Conservation (phyloP, 2,797 vertebrate genomes). For the Phoxinus dragarum region DNA sequence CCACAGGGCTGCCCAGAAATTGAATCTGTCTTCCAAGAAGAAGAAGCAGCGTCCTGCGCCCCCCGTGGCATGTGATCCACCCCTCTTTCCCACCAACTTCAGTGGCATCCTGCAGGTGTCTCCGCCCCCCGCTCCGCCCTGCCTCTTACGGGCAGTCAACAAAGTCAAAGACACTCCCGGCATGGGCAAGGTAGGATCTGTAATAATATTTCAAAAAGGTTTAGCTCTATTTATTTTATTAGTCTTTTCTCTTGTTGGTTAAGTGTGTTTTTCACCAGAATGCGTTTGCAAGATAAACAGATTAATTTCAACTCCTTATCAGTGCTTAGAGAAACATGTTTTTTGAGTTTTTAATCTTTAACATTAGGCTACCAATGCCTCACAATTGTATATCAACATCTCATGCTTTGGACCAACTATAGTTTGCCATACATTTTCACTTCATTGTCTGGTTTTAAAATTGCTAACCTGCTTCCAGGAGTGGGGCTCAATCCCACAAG, state of each 20-base stretch:
- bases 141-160: constrained; percentile 91
- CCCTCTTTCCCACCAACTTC: constrained; percentile 93
- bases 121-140: constrained; percentile 93
- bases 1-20: constrained; percentile 94
- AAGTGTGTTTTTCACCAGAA: not conserved
- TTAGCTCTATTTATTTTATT: not conserved
- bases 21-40: constrained; percentile 94
- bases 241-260: not conserved
- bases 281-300: not conserved
- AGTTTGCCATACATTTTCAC: no score
- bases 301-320: not conserved
- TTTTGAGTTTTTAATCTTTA: not conserved
- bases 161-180: constrained; percentile 98
- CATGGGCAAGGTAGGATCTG: constrained; percentile 88
- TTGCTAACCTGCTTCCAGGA: not conserved
- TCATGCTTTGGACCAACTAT: not conserved
- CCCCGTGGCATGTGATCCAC: constrained; percentile 82
- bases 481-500: not conserved
- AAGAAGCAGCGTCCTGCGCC: constrained; percentile 88
- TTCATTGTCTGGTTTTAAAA: not conserved
- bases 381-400: not conserved
- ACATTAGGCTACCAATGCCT: not conserved
- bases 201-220: not conserved
- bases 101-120: constrained; percentile 87
- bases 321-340: not conserved